Evolutionary conservation across 2,888 invertebrate genomes (phyloP).

Genomic region (Hyposoter dolosus): DNA sequence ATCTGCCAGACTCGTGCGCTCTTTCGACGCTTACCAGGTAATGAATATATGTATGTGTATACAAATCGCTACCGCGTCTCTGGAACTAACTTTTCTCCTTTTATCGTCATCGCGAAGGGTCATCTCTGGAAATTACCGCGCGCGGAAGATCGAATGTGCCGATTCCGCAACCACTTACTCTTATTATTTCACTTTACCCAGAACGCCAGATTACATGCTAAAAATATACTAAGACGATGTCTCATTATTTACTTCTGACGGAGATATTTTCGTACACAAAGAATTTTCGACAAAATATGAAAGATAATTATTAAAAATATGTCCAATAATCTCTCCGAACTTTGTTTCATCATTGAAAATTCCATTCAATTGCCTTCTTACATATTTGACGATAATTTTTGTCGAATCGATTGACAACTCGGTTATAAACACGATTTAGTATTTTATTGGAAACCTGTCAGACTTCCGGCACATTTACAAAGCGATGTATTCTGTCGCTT

Average conservation of each 20-base stretch:
- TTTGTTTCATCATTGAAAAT: background rate
- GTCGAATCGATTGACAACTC: background rate
- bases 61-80: constrained; percentile 12
- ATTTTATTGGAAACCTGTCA: constrained; percentile 7
- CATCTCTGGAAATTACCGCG: constrained; percentile 51
- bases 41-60: constrained; percentile 54
- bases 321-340: background rate
- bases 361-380: background rate
- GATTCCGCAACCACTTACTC: constrained; percentile 47
- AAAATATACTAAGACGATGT: constrained; percentile 19
- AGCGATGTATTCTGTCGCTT: constrained; percentile 16
- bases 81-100: constrained; percentile 1
- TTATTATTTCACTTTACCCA: constrained; percentile 49
- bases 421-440: background rate
- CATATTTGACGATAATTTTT: background rate
- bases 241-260: constrained; percentile 43
- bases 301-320: background rate
- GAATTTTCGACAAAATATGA: background rate
- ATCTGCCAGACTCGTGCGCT: constrained; percentile 51
- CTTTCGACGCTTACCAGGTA: constrained; percentile 62
- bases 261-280: background rate
- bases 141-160: constrained; percentile 40
- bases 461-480: constrained; percentile 22
- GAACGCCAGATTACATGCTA: constrained; percentile 19
- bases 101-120: constrained; percentile 21